Conservation (phyloP, 2,888 invertebrate species). For the Caenorhabditis imperialis region DNA sequence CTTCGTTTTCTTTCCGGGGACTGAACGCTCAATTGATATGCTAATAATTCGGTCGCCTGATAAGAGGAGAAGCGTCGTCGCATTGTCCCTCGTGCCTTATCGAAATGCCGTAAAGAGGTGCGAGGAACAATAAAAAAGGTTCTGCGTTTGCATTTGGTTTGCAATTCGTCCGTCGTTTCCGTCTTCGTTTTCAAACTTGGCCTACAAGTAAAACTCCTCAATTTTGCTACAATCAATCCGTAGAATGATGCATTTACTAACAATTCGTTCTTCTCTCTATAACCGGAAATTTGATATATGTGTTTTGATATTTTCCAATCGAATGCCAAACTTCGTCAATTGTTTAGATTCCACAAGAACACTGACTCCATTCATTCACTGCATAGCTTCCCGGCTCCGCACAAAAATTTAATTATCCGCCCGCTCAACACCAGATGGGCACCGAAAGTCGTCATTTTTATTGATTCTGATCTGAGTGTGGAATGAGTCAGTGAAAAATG, state of each 20-base stretch:
- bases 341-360: too few relatives aligned
- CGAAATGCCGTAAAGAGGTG: slow-evolving; percentile 41
- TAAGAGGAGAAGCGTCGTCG: slow-evolving; percentile 5
- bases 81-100: slow-evolving; percentile 14
- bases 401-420: slow-evolving; percentile 8
- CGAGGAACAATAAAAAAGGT: slow-evolving; percentile 44
- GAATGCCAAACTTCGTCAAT: too few relatives aligned
- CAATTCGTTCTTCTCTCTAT: too few relatives aligned
- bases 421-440: slow-evolving; percentile 4
- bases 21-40: neutral
- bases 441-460: neutral
- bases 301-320: slow-evolving; percentile 6
- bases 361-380: too few relatives aligned
- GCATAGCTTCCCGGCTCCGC: too few relatives aligned
- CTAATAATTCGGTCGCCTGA: too few relatives aligned
- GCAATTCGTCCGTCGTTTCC: neutral
- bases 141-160: neutral
- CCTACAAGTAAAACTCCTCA: too few relatives aligned
- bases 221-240: too few relatives aligned
- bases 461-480: neutral
- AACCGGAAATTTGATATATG: neutral
- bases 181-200: too few relatives aligned
- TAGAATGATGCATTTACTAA: too few relatives aligned
- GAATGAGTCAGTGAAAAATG: slow-evolving; percentile 1
- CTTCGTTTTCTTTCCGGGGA: slow-evolving; percentile 1